Evolutionary conservation across 2,113 vertebrate species (phyloP).

Genomic region (Brachyhypopomus gauderio): DNA sequence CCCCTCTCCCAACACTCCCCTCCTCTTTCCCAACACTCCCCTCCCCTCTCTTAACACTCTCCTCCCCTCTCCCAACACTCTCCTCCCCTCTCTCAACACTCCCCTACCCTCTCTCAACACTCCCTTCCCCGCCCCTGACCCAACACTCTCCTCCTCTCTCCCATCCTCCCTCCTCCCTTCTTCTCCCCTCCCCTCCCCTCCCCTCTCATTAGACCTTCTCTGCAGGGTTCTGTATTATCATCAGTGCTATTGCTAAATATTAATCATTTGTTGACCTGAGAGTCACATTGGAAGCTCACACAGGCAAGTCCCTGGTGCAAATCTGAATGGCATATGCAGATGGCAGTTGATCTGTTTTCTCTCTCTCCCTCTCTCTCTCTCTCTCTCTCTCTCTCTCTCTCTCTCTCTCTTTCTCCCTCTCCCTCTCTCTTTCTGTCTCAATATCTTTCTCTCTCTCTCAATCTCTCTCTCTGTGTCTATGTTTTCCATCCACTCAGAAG

Average conservation of each 20-base stretch:
- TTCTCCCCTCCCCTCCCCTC: constrained; percentile 55
- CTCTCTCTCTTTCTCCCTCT: constrained; percentile 37
- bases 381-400: constrained; percentile 38
- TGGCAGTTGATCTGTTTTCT: constrained; percentile 72
- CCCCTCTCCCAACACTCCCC: constrained; percentile 67
- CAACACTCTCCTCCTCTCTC: constrained; percentile 58
- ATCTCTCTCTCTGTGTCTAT: constrained; percentile 43
- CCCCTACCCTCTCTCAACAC: constrained; percentile 52
- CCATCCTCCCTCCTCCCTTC: constrained; percentile 63
- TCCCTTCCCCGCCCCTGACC: constrained; percentile 27
- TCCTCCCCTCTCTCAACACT: constrained; percentile 66
- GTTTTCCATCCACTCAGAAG: constrained; percentile 64
- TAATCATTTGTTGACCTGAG: constrained; percentile 79
- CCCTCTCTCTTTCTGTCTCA: constrained; percentile 37
- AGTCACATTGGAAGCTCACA: constrained; percentile 75
- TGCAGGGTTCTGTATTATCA: constrained; percentile 76
- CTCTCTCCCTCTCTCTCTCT: constrained; percentile 35
- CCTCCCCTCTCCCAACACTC: too few species aligned
- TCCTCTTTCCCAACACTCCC: constrained; percentile 53
- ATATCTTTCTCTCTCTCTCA: constrained; percentile 4
- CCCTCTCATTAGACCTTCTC: constrained; percentile 55
- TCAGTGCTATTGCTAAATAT: constrained; percentile 74
- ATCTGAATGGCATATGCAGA: constrained; percentile 79
- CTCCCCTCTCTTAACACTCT: background rate
- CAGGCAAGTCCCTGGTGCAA: constrained; percentile 70